Conservation (phyloP, 2,888 invertebrate species). For the Archips xylosteana region DNA sequence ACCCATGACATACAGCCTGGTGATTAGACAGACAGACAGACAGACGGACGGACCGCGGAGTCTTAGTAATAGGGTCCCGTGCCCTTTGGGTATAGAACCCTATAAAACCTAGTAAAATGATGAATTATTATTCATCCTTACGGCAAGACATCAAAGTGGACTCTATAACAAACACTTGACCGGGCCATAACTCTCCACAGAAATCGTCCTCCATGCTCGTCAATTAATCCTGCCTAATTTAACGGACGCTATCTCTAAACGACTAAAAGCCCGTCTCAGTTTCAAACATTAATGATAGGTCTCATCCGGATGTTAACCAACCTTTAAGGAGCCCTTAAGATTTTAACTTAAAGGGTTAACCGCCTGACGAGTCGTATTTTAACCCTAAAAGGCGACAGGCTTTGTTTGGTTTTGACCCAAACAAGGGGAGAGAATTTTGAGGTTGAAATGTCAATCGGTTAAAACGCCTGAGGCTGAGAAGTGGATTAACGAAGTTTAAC, state of each 20-base stretch:
- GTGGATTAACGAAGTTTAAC: slow-evolving; percentile 22
- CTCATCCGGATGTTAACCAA: slow-evolving; percentile 28
- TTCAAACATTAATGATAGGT: slow-evolving; percentile 36
- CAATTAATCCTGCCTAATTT: slow-evolving; percentile 34
- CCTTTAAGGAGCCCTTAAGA: slow-evolving; percentile 29
- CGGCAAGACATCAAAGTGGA: not conserved
- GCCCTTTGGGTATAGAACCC: no score
- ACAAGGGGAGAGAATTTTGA: slow-evolving; percentile 23
- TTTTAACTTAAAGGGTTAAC: slow-evolving; percentile 24
- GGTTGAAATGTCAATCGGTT: slow-evolving; percentile 24
- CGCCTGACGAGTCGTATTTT: slow-evolving; percentile 18
- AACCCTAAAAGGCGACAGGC: slow-evolving; percentile 16
- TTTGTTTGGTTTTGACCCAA: slow-evolving; percentile 15
- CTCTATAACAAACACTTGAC: not conserved
- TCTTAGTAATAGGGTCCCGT: no score
- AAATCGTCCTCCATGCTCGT: slow-evolving; percentile 5
- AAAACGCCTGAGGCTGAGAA: slow-evolving; percentile 1
- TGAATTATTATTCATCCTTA: not conserved
- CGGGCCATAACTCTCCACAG: not conserved
- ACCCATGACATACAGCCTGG: no score
- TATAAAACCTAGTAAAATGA: no score
- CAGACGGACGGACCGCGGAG: no score
- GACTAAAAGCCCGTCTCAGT: slow-evolving; percentile 32
- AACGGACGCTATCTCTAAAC: slow-evolving; percentile 11
- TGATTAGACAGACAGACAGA: no score